Evolutionary conservation across 2,797 vertebrate species (phyloP), one percentile per base, ranked within the genome.

Genomic region (Helicolenus hilgendorfi): DNA sequence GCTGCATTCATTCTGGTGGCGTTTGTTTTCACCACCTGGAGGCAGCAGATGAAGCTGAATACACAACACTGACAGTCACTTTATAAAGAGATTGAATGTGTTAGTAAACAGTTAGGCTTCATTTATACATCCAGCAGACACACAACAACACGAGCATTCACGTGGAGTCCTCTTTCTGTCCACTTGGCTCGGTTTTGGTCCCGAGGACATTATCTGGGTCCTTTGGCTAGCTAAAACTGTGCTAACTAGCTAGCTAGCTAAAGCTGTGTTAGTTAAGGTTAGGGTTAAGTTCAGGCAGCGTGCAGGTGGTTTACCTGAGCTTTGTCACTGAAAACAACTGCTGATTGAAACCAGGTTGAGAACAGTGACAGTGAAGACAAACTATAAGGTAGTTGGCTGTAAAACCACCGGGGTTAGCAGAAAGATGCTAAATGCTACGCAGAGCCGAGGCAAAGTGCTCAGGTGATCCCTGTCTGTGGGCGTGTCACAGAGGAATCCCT

Each of bases 1-100:
- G 24, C 58, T 74, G 20, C 9, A 64, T 36, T 27, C 0, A 33
- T 31, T 41, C 36, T 64, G 71, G 22, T 11, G 29, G 20, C 9
- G 20, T 8, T 53, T 33, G 45, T 59, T 41, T 36, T 63, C 60
- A 79, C 84, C 78, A 87, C 81, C 45, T 53, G 67, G 65, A 78
- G 78, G 81, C 75, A 79, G 82, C 49, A 70, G 53, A 83, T 56
- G 29, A 11, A 81, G 4, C 18, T 36, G 41, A 26, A 58, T 53
- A 62, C 11, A 20, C 27, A 55, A 73, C 11, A 22, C 11, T 38
- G 60, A 63, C 11, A 13, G 0, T 55, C 10, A 1, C 5, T 24
- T 29, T 1, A 7, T 27, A 3, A 49, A 35, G 10, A 9, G 18
- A 49, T 68, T 24, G 2, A n/a, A 15, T 11, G 3, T 60, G 35